A percentile compares a stretch with the other conserved stretches of the same genome.
Evolutionary conservation across 2,113 vertebrate species (phyloP).

Genomic region (Neopipo cinnamomea): DNA sequence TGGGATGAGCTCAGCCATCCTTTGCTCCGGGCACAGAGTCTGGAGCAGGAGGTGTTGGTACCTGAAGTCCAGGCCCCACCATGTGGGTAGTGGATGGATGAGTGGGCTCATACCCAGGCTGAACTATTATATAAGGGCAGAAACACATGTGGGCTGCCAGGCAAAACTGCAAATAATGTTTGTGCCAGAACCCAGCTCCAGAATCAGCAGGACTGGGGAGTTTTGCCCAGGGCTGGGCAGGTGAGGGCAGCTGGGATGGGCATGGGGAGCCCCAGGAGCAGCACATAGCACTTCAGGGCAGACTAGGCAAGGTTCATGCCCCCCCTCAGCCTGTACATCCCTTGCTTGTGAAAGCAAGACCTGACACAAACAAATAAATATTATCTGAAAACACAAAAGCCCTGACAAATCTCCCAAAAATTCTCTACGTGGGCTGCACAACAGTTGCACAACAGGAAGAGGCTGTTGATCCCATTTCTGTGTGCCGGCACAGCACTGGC

Average conservation of each 20-base stretch:
- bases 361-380: constrained; percentile 15
- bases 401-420: constrained; percentile 36
- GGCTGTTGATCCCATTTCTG: constrained; percentile 3
- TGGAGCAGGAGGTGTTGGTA: accelerated
- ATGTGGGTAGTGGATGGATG: accelerated
- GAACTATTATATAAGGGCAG: background rate
- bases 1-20: background rate
- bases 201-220: background rate
- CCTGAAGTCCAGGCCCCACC: background rate
- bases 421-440: background rate
- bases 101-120: background rate
- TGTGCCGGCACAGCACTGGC: accelerated
- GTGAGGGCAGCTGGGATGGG: background rate
- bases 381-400: constrained; percentile 32
- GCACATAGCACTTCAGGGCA: background rate
- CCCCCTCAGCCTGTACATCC: background rate
- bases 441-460: constrained; percentile 35
- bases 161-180: background rate
- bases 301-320: background rate
- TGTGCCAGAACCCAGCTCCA: background rate
- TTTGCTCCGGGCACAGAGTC: background rate
- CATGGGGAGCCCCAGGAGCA: accelerated
- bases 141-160: accelerated
- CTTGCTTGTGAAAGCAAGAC: background rate
- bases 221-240: accelerated